Conservation (phyloP, 2,113 vertebrate species). For the Chamaea fasciata region DNA sequence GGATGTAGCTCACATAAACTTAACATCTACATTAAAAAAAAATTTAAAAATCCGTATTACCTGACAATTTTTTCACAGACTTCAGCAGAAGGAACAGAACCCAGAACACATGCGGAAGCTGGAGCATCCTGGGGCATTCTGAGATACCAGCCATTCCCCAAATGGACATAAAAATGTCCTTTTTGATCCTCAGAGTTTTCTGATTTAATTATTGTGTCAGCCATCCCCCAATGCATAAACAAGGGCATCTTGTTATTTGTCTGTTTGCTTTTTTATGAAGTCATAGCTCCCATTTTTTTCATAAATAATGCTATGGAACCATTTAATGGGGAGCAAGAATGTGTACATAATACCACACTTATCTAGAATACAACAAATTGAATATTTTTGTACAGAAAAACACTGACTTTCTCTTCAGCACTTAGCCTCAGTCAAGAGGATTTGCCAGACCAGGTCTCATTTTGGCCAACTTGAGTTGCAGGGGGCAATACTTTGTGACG, state of each 20-base stretch:
- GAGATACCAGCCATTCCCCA: not conserved
- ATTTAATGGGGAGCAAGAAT: not conserved
- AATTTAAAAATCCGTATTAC: not conserved
- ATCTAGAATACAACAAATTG: not conserved
- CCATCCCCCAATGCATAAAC: not conserved
- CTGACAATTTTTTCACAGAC: not conserved
- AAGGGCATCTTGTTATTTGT: not conserved
- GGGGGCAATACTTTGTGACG: not conserved
- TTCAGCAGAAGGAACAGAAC: not conserved
- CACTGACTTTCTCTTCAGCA: slow-evolving; percentile 7
- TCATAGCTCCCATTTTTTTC: not conserved
- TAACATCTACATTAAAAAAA: not conserved
- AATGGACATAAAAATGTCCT: not conserved
- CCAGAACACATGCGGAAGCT: not conserved
- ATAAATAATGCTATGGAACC: not conserved
- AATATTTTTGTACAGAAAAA: not conserved
- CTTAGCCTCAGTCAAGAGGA: not conserved
- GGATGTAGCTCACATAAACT: not conserved
- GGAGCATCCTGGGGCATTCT: not conserved
- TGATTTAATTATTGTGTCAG: not conserved
- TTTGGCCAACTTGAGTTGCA: not conserved
- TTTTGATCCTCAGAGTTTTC: not conserved
- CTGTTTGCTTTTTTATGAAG: not conserved
- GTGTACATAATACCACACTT: not conserved
- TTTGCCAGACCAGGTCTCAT: not conserved